Base-by-base conservation (phyloP, 2,888 invertebrate genomes). In the Stegophylla sp. region DNA sequence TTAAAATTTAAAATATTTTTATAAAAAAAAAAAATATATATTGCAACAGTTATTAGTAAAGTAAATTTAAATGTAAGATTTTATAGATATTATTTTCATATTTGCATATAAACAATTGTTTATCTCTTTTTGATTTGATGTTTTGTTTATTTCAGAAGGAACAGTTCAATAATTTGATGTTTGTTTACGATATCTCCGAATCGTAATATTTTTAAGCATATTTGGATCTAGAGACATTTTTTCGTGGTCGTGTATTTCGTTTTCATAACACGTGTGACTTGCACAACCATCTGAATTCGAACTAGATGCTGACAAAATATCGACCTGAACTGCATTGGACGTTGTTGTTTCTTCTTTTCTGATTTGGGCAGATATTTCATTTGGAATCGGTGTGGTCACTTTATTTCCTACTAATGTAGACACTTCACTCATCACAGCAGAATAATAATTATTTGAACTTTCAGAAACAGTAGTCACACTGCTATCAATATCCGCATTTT, bases 161-260 rank as follows among this genome's bases (percentile, higher is more conserved):
- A 9, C 12, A 34, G 23, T 69, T 59, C 23, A 23, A 34, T 79
- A 61, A 51, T 41, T 71, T 23, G 79, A 79, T 51, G 26, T 75
- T 3, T 48, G 59, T 5, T 34, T 51, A 23, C 0, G 17, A 20
- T 13, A 45, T 71, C 13, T 79, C 41, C 79, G 61, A 23, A 7
- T 34, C 23, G 79, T 71, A 26, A 79, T 26, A 48, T 71, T 79
- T 71, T 12, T 79, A 13, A 71, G 13, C 15, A 71, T 71, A 51
- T 41, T 61, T 23, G 34, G 10, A 7, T 71, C 61, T 63, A n/a
- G 13, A n/a, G 9, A 0, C 43, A 0, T n/a, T n/a, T n/a, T n/a
- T n/a, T n/a, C n/a, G n/a, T n/a, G n/a, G n/a, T n/a, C n/a, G n/a
- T n/a, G 1, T 12, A 9, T 28, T 45, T 67, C 48, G 71, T 17